Evolutionary conservation across 1,140 invertebrate species (phyloP), one percentile per base, ranked within the genome.

Genomic region (Ylistrum balloti): DNA sequence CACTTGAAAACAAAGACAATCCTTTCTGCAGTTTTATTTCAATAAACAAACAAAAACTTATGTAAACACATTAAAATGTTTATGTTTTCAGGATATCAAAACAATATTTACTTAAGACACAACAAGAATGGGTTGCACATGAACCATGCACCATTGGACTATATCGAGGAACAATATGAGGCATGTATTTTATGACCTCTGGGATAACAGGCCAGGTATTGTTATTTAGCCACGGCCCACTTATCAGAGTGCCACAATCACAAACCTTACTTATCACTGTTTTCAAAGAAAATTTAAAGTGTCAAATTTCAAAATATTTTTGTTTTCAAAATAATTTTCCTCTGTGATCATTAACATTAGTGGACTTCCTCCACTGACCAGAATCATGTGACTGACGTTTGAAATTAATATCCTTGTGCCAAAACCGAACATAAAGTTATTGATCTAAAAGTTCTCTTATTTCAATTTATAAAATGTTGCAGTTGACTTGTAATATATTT

Each of bases 401-500:
- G 56, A 74, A 74, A 74, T 74, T 74, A 74, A 74, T 74, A 74
- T 74, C 56, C 56, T 74, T 74, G 56, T 74, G 56, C 56, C 56
- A 74, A 74, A 74, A 28, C 56, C 5, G 56, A 74, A 74, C 56
- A 74, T 74, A 5, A 28, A n/a, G 56, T n/a, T n/a, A 74, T 74
- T 74, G 56, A 74, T 74, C 11, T 74, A n/a, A 74, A 28, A 28
- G 9, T 74, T 74, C 56, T 74, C 56, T 74, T 28, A 74, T 74
- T 74, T 74, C 56, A 74, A 22, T 74, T 74, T 74, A 74, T 74
- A 9, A 5, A n/a, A 74, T 28, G n/a, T 74, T 74, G 56, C 17
- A 74, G 56, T 74, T 74, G n/a, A 74, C 3, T 74, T 74, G 56
- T 74, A 74, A 74, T 74, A 74, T 74, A 74, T 74, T 74, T 74